These are phyloP conservation scores for Periophthalmus modestus DNA, from an alignment of 2,113 vertebrate genomes.

Conservation along the genomic window DNA sequence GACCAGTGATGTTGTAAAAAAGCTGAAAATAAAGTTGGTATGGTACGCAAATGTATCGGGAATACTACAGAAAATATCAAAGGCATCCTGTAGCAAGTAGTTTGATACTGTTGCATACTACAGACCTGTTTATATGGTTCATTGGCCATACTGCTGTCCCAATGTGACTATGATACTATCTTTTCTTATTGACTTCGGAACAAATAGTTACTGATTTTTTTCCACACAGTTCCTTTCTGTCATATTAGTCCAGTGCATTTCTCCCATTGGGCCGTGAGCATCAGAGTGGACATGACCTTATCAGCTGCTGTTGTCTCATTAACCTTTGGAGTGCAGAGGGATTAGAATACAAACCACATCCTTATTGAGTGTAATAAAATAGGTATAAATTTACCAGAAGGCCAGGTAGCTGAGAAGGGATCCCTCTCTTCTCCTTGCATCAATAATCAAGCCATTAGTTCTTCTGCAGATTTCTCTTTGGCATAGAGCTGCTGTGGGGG, in stretches of 20 bases:
- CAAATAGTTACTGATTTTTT: not conserved
- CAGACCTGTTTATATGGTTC: too few relatives aligned
- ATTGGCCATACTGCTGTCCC: too few relatives aligned
- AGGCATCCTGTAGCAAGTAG: too few relatives aligned
- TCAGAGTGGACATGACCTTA: conserved; percentile 64
- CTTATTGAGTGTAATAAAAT: conserved; percentile 78
- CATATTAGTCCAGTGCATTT: conserved; percentile 20
- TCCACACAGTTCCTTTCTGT: not conserved
- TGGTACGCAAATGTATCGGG: too few relatives aligned
- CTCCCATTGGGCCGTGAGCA: conserved; percentile 17
- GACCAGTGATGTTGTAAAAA: too few relatives aligned
- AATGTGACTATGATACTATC: too few relatives aligned
- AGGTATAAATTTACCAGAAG: conserved; percentile 73
- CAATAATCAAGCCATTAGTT: not conserved
- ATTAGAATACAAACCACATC: conserved; percentile 77
- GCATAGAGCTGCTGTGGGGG: not conserved
- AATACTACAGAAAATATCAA: too few relatives aligned
- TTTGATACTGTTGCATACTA: too few relatives aligned
- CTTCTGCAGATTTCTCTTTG: not conserved
- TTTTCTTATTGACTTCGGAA: too few relatives aligned
- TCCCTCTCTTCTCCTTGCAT: not conserved
- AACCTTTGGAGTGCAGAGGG: conserved; percentile 67
- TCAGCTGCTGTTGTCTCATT: conserved; percentile 43
- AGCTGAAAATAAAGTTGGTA: too few relatives aligned
- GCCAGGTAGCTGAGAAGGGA: not conserved